Evolutionary conservation across 2,888 invertebrate species (phyloP).

Genomic region (Bellardia bayeri): DNA sequence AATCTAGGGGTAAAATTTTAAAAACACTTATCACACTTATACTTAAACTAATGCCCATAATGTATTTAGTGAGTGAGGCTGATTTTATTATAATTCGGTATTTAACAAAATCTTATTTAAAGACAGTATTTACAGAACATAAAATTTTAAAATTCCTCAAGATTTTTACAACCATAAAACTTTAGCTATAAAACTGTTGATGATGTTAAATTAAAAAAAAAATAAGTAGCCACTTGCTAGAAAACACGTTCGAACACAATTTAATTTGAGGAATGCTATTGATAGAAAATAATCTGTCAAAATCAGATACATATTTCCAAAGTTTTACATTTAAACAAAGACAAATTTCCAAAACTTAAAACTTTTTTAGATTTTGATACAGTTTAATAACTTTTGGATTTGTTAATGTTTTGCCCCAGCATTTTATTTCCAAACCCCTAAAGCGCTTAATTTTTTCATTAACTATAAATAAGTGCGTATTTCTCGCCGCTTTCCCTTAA

Average conservation of each 20-base stretch:
- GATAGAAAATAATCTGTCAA: too few species aligned
- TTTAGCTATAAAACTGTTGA: not conserved
- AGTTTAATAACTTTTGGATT: too few species aligned
- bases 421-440: too few species aligned
- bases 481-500: not conserved
- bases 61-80: not conserved
- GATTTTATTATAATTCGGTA: conserved; percentile 3
- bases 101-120: conserved; percentile 8
- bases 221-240: not conserved
- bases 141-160: not conserved
- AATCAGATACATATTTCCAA: too few species aligned
- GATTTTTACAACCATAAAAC: conserved; percentile 12
- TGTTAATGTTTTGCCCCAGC: too few species aligned
- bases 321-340: too few species aligned
- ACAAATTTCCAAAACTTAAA: too few species aligned
- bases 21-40: not conserved
- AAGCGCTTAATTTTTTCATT: not conserved
- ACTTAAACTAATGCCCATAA: not conserved
- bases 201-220: not conserved
- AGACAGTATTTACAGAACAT: not conserved
- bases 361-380: too few species aligned
- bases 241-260: not conserved
- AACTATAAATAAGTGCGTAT: not conserved
- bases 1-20: not conserved
- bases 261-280: too few species aligned